A percentile compares a stretch with the other conserved stretches of the same genome.
Conservation (phyloP, 2,797 vertebrate species). For the Taenioides sp. region DNA sequence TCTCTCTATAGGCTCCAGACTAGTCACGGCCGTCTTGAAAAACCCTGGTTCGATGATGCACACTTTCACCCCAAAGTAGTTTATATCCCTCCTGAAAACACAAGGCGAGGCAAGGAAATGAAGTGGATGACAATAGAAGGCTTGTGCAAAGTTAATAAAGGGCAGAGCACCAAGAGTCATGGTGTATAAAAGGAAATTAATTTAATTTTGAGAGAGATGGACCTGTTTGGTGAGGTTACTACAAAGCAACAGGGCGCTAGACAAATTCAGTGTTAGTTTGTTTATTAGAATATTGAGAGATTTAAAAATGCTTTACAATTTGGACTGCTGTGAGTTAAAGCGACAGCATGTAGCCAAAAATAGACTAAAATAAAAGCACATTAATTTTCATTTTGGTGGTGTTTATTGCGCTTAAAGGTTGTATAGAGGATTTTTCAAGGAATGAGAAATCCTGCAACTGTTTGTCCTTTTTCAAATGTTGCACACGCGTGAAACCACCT, state of each 20-base stretch:
- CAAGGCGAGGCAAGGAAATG: background rate
- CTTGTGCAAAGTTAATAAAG: background rate
- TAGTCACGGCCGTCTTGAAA: constrained; percentile 88
- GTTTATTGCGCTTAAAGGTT: too few species aligned
- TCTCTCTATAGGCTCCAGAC: constrained; percentile 78
- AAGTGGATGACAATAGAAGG: background rate
- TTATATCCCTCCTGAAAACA: constrained; percentile 83
- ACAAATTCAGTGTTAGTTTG: too few species aligned
- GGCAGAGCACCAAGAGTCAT: background rate
- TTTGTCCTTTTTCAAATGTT: too few species aligned
- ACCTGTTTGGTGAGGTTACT: background rate
- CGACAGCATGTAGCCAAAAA: too few species aligned
- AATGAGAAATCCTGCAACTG: too few species aligned
- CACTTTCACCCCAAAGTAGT: constrained; percentile 87
- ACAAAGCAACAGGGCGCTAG: background rate
- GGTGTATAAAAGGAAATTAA: background rate
- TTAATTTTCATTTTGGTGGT: too few species aligned
- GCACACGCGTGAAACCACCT: too few species aligned
- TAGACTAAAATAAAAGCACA: too few species aligned
- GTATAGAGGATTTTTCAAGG: too few species aligned
- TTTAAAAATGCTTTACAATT: too few species aligned
- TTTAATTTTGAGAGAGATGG: background rate
- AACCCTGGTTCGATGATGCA: constrained; percentile 93
- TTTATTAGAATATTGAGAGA: background rate
- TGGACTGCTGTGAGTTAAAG: too few species aligned